Evolutionary conservation across 1,140 invertebrate genomes (phyloP).

Genomic region (Zaprionus davidi): DNA sequence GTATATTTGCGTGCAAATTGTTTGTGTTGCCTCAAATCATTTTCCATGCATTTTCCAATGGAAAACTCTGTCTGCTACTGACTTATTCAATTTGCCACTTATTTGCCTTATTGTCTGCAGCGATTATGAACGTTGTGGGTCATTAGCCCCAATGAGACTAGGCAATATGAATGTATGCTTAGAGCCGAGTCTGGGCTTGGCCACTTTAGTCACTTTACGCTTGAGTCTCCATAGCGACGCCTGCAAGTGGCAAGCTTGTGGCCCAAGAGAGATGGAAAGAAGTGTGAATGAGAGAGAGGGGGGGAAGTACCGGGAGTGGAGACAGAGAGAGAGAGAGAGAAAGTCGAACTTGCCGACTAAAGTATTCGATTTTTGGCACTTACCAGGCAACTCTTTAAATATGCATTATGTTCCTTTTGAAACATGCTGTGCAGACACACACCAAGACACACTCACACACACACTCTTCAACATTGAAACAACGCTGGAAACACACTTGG

Average conservation of each 20-base stretch:
- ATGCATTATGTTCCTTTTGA: slow-evolving; percentile 77
- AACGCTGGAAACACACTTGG: slow-evolving; percentile 12
- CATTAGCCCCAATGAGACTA: not conserved
- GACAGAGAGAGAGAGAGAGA: slow-evolving; percentile 6
- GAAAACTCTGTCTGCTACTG: not conserved
- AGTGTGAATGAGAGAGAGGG: slow-evolving; percentile 16
- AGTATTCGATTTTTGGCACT: slow-evolving; percentile 82
- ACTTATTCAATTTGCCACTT: slow-evolving; percentile 7
- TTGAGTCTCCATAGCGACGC: slow-evolving; percentile 11
- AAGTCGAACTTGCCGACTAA: slow-evolving; percentile 53
- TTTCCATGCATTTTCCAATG: not conserved
- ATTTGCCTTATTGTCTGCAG: not conserved
- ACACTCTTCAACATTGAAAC: slow-evolving; percentile 3
- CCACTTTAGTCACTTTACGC: slow-evolving; percentile 38
- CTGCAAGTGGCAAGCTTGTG: slow-evolving; percentile 26
- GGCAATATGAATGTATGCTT: not conserved
- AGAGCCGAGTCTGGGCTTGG: not conserved
- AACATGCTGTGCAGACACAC: slow-evolving; percentile 42
- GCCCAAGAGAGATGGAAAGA: slow-evolving; percentile 32
- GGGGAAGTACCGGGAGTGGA: not conserved
- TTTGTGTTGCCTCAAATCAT: not conserved
- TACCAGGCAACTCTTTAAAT: slow-evolving; percentile 78
- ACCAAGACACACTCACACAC: slow-evolving; percentile 5
- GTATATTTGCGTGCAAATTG: not conserved
- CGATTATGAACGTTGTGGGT: not conserved